Conservation (phyloP, 1,140 invertebrate genomes). For the Metopolophium dirhodum region DNA sequence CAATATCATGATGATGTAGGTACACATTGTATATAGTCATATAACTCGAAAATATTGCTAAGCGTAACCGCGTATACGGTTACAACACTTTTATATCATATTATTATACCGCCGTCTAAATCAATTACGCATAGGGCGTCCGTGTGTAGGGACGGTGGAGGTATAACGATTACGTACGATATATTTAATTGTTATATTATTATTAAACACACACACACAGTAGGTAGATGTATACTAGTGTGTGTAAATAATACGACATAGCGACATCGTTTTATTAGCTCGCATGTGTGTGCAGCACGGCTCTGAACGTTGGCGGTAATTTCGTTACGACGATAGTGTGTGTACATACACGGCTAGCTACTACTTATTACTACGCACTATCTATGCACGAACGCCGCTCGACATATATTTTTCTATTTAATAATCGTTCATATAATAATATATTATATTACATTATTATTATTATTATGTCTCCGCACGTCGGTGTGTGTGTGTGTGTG, state of each 20-base stretch:
- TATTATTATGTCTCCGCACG: slow-evolving; percentile 1
- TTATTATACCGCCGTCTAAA: background rate
- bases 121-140: background rate
- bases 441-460: slow-evolving; percentile 13
- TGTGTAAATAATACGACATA: background rate
- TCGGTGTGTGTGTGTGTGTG: background rate
- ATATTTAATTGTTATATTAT: background rate
- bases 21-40: background rate
- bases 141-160: background rate
- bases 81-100: background rate
- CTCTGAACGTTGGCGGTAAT: background rate
- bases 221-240: background rate
- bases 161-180: background rate
- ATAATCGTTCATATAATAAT: background rate
- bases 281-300: background rate
- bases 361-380: background rate
- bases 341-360: background rate
- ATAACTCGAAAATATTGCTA: background rate
- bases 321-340: background rate
- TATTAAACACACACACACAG: background rate
- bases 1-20: background rate
- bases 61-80: background rate
- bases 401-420: slow-evolving; percentile 13
- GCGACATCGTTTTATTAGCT: background rate
- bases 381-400: background rate